Conservation (phyloP, 2,797 vertebrate species). For the Amblyraja radiata region DNA sequence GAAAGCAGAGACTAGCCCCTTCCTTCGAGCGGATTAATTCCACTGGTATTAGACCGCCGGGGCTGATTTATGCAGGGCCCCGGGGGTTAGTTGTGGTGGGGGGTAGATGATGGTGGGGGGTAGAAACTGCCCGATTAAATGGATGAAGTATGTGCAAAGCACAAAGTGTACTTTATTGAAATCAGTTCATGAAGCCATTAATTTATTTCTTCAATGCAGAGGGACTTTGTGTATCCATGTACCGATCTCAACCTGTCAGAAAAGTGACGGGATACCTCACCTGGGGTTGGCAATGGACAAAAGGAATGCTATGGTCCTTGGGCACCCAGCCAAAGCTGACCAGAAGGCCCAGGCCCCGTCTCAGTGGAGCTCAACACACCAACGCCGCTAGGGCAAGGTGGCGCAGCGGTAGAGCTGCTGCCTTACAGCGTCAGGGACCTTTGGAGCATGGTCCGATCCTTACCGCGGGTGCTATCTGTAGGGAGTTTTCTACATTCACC, state of each 20-base stretch:
- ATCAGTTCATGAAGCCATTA: not conserved
- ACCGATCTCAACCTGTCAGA: not conserved
- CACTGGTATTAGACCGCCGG: not conserved
- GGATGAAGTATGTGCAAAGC: not conserved
- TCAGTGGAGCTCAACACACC: too few relatives aligned
- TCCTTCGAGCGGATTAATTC: not conserved
- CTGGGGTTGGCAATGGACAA: not conserved
- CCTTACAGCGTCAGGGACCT: too few relatives aligned
- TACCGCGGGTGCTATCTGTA: too few relatives aligned
- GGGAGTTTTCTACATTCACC: too few relatives aligned
- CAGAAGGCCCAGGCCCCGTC: too few relatives aligned
- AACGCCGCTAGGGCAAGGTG: too few relatives aligned
- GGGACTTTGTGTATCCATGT: not conserved
- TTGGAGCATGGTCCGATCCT: too few relatives aligned
- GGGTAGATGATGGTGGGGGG: not conserved
- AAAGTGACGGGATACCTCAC: not conserved
- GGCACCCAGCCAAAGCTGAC: not conserved
- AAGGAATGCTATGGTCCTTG: not conserved
- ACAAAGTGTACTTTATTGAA: not conserved
- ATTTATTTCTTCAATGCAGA: slow-evolving; percentile 10
- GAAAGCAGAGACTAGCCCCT: not conserved
- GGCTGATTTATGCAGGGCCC: not conserved
- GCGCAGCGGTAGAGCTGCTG: too few relatives aligned
- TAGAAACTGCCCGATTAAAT: not conserved
- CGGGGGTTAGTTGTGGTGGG: not conserved